Evolutionary conservation across 2,113 vertebrate species (phyloP).

Genomic region (Oenanthe oenanthe): DNA sequence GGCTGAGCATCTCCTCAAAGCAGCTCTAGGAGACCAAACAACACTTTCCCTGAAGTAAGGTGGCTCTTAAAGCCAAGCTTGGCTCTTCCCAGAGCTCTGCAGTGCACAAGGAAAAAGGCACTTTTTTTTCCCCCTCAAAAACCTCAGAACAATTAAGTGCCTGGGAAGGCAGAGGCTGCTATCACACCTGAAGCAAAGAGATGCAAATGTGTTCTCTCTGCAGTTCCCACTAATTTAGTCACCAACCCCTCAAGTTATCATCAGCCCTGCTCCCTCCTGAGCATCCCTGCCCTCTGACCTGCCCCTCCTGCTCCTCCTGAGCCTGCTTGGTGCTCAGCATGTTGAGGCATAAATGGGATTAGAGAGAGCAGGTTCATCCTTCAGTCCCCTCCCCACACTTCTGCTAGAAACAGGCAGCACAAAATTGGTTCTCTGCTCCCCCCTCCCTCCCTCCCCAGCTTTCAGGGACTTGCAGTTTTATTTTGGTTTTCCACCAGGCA

Average conservation of each 20-base stretch:
- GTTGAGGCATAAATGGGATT: constrained; percentile 44
- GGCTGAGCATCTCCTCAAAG: neutral
- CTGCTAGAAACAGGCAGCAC: neutral
- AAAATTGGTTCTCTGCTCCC: neutral
- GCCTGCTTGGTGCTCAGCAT: neutral
- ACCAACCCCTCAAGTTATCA: neutral
- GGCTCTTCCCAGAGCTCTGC: neutral
- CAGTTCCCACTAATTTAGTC: constrained; percentile 11
- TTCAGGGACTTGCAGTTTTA: neutral
- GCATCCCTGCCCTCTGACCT: neutral
- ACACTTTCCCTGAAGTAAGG: neutral
- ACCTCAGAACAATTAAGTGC: constrained; percentile 24
- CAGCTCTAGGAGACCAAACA: neutral
- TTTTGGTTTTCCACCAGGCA: neutral
- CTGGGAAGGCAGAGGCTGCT: constrained; percentile 50
- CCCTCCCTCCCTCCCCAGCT: neutral
- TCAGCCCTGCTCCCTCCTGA: neutral
- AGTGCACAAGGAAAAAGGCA: neutral
- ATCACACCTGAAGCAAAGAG: constrained; percentile 28
- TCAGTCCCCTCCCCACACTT: neutral
- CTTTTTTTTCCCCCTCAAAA: neutral
- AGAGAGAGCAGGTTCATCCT: constrained; percentile 12
- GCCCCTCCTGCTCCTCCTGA: neutral
- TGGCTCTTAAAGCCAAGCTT: neutral
- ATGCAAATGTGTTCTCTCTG: constrained; percentile 48